phyloP scores from a whole-genome alignment of 2,888 invertebrate species.

The Coronaproctus castanopsis region DNA sequence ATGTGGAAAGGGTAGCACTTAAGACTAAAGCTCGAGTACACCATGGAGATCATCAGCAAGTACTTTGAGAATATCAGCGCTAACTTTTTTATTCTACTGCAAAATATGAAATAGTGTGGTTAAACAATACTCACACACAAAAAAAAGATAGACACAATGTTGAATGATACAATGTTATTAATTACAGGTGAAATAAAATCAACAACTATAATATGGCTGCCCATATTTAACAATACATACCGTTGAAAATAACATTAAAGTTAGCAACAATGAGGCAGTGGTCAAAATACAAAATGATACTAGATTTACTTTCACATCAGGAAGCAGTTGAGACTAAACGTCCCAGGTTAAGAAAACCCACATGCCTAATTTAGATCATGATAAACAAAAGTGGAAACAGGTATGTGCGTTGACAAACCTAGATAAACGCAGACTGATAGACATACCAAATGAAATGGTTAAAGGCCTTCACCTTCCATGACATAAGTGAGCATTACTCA shows the following conservation, averaged over 20 bases:
- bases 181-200: background rate
- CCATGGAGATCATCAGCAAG: background rate
- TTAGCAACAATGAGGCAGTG: background rate
- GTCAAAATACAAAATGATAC: background rate
- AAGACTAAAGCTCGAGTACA: too few relatives aligned
- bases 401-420: background rate
- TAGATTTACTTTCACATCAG: background rate
- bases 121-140: background rate
- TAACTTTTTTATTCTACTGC: background rate
- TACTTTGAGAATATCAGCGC: background rate
- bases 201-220: background rate
- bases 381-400: constrained; percentile 2
- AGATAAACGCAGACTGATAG: background rate
- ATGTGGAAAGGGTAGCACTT: too few relatives aligned
- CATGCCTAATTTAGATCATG: constrained; percentile 1
- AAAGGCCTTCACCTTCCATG: too few relatives aligned
- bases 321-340: background rate
- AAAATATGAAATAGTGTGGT: background rate
- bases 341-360: background rate
- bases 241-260: background rate
- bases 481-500: too few relatives aligned
- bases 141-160: background rate
- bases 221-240: background rate
- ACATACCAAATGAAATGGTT: background rate
- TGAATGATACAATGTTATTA: background rate